Conservation (phyloP, 2,113 vertebrate species). For the Podarcis raffonei region DNA sequence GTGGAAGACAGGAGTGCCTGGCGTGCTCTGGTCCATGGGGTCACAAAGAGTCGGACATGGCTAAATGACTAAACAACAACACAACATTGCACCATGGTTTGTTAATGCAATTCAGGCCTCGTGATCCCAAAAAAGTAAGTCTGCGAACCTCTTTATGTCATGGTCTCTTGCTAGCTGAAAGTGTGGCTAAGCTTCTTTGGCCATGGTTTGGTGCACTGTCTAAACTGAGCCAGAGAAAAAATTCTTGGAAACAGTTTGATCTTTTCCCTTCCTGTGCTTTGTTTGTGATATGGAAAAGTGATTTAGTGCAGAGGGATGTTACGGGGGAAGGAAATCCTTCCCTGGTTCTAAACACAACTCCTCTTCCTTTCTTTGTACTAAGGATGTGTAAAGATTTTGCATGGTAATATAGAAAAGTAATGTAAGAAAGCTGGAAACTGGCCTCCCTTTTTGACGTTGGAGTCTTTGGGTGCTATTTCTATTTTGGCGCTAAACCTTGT, state of each 20-base stretch:
- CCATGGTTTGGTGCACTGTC: neutral
- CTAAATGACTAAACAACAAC: too few species aligned
- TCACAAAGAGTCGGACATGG: too few species aligned
- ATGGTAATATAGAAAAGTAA: neutral
- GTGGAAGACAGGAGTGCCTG: too few species aligned
- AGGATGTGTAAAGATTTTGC: neutral
- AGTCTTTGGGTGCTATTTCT: neutral
- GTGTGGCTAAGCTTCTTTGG: neutral
- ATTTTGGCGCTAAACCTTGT: too few species aligned
- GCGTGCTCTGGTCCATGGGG: too few species aligned
- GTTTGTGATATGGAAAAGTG: neutral
- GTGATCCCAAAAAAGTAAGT: neutral
- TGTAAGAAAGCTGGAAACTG: neutral
- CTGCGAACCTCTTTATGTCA: neutral
- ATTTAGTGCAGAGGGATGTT: neutral
- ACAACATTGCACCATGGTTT: neutral
- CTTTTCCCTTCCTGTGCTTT: neutral
- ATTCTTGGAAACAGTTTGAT: neutral
- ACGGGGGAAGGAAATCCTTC: constrained; percentile 21
- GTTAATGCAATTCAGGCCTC: neutral
- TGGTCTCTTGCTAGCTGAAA: neutral
- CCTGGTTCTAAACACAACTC: constrained; percentile 3
- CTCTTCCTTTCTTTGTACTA: neutral
- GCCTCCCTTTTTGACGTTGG: neutral
- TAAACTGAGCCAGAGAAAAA: neutral